Conservation (phyloP, 2,113 vertebrate species). For the Hiodon tergisus region DNA sequence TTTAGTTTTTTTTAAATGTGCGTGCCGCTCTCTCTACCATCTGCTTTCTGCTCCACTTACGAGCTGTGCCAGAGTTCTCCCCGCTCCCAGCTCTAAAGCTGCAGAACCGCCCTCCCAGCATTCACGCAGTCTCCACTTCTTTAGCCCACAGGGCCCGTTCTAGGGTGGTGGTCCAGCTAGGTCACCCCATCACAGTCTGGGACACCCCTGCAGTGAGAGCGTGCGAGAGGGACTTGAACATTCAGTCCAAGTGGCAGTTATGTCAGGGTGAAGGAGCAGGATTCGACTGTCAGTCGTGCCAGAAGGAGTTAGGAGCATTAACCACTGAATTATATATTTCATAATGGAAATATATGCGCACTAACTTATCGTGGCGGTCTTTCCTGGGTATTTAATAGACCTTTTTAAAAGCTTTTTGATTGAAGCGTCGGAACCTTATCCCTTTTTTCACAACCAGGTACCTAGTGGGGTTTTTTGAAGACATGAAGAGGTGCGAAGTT, state of each 20-base stretch:
- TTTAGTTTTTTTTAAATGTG: background rate
- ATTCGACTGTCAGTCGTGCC: too few relatives aligned
- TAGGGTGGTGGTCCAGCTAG: too few relatives aligned
- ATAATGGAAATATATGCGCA: background rate
- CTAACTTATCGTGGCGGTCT: background rate
- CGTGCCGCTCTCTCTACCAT: slow-evolving; percentile 25
- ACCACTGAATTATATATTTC: background rate
- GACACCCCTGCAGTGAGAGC: too few relatives aligned
- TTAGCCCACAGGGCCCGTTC: too few relatives aligned
- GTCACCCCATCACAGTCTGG: too few relatives aligned
- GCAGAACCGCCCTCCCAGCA: background rate
- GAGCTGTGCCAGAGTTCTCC: slow-evolving; percentile 20
- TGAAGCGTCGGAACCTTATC: background rate
- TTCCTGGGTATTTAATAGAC: slow-evolving; percentile 5
- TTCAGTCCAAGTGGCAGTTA: too few relatives aligned
- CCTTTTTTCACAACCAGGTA: background rate
- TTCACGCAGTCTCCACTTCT: too few relatives aligned
- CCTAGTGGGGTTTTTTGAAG: background rate
- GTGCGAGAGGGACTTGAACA: too few relatives aligned
- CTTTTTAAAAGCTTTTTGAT: background rate
- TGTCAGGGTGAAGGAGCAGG: too few relatives aligned
- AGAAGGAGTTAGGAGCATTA: background rate
- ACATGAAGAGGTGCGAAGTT: background rate
- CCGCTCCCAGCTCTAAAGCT: background rate
- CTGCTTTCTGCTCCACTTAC: slow-evolving; percentile 41